A percentile compares a stretch with the other conserved stretches of the same genome.
Evolutionary conservation across 2,888 invertebrate species (phyloP).

Genomic region (Hypena proboscidalis): DNA sequence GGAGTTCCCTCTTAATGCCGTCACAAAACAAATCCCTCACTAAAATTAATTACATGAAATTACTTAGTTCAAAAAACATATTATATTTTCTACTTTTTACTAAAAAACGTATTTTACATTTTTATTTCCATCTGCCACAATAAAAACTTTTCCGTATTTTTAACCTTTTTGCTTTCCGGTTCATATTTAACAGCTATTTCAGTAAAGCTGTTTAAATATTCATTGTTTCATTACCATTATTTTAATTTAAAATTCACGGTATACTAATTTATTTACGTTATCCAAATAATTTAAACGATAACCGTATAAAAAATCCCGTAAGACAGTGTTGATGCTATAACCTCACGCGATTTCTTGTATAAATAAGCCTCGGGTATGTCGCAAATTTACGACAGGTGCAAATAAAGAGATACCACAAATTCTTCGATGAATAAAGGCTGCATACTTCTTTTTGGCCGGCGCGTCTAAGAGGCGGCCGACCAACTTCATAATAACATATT

Average conservation of each 20-base stretch:
- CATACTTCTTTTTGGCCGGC: conserved; percentile 54
- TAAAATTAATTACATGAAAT: conserved; percentile 35
- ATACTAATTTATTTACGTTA: conserved; percentile 14
- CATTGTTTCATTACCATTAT: conserved; percentile 42
- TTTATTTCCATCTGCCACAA: not conserved
- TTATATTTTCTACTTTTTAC: not conserved
- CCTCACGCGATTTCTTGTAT: conserved; percentile 41
- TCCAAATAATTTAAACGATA: conserved; percentile 27
- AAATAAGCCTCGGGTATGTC: conserved; percentile 45
- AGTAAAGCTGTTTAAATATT: conserved; percentile 7
- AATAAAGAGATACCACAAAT: conserved; percentile 69
- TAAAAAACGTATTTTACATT: not conserved
- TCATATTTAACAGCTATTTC: conserved; percentile 12
- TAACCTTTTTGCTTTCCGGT: conserved; percentile 9
- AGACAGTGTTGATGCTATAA: conserved; percentile 31
- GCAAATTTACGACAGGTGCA: conserved; percentile 70
- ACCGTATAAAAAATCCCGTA: conserved; percentile 34
- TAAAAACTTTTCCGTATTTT: not conserved
- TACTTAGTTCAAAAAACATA: conserved; percentile 15
- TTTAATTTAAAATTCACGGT: conserved; percentile 40
- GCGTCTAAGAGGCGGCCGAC: conserved; percentile 52
- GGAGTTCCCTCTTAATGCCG: conserved; percentile 25
- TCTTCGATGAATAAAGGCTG: conserved; percentile 57
- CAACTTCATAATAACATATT: conserved; percentile 79
- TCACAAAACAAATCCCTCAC: conserved; percentile 30